Base-by-base conservation (phyloP, 2,797 vertebrate genomes). In the Pangasius larnaudii region DNA sequence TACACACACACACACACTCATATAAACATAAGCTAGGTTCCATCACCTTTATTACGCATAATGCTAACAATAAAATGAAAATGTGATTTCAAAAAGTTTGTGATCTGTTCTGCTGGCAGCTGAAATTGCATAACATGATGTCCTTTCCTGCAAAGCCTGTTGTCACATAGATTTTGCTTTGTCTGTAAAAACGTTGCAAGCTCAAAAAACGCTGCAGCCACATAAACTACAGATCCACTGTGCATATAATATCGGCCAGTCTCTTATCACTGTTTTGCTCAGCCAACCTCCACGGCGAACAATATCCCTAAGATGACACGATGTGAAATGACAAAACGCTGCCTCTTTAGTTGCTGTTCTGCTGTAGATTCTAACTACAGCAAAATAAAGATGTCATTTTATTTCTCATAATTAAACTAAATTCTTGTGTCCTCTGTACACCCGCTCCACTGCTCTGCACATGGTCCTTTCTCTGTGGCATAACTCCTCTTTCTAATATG, bases 131-230 rank as follows among this genome's bases (percentile, higher is more conserved):
- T 42, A 61, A n/a, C 79, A 61, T 42, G 56, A 27, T 42, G 33
- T 16, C 78, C 16, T 59, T 1, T 61, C 56, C 33, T 61, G 78
- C 22, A 59, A 81, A 58, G 78, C 19, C 18, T 24, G 53, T 80
- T 80, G 22, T 81, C 5, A 5, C 22, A 24, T 14, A 81, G 56
- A 81, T 81, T 81, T 61, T 81, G 78, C 78, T 81, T 81, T 81
- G 78, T 81, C 56, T 81, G 53, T 81, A 61, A 61, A 81, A 79
- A 53, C 18, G 0, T 56, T 51, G 51, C 49, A 42, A 46, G 56
- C 36, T 61, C 11, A 59, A 42, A 81, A 81, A 81, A 8, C 11
- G 24, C 79, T 81, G 56, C 79, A n/a, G n/a, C 79, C 22, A 81
- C 79, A 81, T 13, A 81, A 81, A n/a, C 33, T 81, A 42, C 36